phyloP scores from a whole-genome alignment of 2,797 vertebrate species.

The Lutjanus campechanus region DNA sequence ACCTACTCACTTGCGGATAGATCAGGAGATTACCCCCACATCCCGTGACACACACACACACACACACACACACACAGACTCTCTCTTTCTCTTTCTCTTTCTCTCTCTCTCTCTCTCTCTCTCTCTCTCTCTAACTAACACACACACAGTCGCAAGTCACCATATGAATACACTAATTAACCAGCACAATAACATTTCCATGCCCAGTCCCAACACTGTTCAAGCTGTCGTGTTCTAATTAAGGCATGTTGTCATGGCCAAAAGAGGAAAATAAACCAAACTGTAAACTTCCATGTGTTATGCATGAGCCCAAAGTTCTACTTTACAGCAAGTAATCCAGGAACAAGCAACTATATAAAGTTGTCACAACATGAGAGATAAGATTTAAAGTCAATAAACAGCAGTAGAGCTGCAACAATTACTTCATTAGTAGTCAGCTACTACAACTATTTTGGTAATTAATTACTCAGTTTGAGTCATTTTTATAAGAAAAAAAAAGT shows the following conservation, averaged over 20 bases:
- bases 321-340: conserved; percentile 22
- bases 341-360: background rate
- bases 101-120: background rate
- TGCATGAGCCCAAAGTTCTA: conserved; percentile 32
- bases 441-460: too few species aligned
- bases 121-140: background rate
- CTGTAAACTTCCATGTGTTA: conserved; percentile 32
- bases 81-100: background rate
- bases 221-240: conserved; percentile 79
- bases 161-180: conserved; percentile 76
- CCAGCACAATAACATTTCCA: conserved; percentile 67
- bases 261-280: conserved; percentile 46
- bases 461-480: too few species aligned
- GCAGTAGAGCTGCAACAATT: too few species aligned
- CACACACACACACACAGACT: too few species aligned
- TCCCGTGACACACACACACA: conserved; percentile 10
- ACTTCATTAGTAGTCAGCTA: too few species aligned
- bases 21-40: conserved; percentile 73
- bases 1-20: conserved; percentile 82
- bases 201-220: conserved; percentile 64
- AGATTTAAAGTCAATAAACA: background rate
- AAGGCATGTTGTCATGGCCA: conserved; percentile 40
- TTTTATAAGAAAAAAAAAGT: too few species aligned
- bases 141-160: conserved; percentile 34
- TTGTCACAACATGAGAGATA: background rate